These are phyloP conservation scores for Morelia viridis DNA, from an alignment of 2,797 vertebrate genomes.

Conservation along the genomic window DNA sequence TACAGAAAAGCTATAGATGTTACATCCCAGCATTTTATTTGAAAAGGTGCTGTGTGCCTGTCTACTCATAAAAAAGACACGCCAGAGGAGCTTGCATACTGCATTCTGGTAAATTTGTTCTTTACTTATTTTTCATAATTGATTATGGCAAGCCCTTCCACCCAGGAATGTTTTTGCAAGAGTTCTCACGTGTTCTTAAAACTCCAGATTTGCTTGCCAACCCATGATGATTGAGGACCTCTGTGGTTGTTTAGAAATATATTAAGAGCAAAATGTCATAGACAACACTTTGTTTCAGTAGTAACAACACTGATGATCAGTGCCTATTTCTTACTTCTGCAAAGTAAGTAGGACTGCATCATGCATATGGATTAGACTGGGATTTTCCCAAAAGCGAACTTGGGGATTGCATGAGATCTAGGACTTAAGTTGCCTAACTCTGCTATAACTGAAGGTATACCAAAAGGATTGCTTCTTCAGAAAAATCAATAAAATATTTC, in stretches of 20 bases:
- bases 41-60: not conserved
- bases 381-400: not conserved
- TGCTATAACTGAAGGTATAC: not conserved
- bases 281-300: not conserved
- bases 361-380: not conserved
- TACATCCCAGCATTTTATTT: not conserved
- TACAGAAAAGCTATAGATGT: not conserved
- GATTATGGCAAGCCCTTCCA: not conserved
- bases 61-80: not conserved
- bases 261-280: not conserved
- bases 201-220: not conserved
- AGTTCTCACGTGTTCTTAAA: not conserved
- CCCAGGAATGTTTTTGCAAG: not conserved
- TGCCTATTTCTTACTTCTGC: not conserved
- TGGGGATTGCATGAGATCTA: not conserved
- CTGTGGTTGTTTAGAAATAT: not conserved
- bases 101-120: not conserved
- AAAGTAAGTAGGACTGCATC: not conserved
- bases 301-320: not conserved
- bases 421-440: not conserved
- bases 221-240: not conserved
- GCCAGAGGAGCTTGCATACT: not conserved
- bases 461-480: not conserved
- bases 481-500: constrained; percentile 1
- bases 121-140: not conserved